Base-by-base conservation (phyloP, 2,797 vertebrate species). In the Chaetodon trifasciatus region DNA sequence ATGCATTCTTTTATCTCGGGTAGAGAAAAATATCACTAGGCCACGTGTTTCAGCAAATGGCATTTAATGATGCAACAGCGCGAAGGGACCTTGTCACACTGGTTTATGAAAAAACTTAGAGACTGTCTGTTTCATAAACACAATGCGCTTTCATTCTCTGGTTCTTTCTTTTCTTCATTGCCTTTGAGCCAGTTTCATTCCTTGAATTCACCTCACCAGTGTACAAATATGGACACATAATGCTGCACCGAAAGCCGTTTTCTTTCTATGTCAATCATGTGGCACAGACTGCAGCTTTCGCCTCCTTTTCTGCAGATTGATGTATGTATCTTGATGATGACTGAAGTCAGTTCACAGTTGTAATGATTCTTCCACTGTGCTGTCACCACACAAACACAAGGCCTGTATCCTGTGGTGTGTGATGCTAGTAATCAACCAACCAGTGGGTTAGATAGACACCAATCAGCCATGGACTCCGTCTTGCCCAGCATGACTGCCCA, bases 391-490 rank as follows among this genome's bases (percentile, higher is more conserved):
- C 86, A 92, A 90, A 93, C 91, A 91, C 82, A 50, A 40, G 42
- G 52, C 76, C 71, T 24, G 82, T 37, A 24, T 86, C 93, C 91
- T 79, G 89, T 19, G 11, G 91, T 40, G 85, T 78, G 86, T 72
- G 78, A 88, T 90, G 85, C 86, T 74, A 88, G 91, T 92, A 95
- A 95, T 96, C 94, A 93, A 87, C 91, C 85, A 89, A 91, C 84
- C 92, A 86, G 91, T 92, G 91, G 91, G 88, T 91, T 88, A 91
- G 88, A 91, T 82, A 89, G 92, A 93, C 90, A 89, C 88, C 93
- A 94, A 95, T 95, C 94, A 95, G 81, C 85, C 79, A 47, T 65
- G 81, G 83, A 85, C 90, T 84, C 73, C 32, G 73, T 91, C 92
- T 90, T 83, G 70, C 92, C 65, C 95, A 94, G 93, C 91, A 53